These are phyloP conservation scores for Empidonax alnorum DNA, from an alignment of 2,113 vertebrate species.

Conservation along the genomic window DNA sequence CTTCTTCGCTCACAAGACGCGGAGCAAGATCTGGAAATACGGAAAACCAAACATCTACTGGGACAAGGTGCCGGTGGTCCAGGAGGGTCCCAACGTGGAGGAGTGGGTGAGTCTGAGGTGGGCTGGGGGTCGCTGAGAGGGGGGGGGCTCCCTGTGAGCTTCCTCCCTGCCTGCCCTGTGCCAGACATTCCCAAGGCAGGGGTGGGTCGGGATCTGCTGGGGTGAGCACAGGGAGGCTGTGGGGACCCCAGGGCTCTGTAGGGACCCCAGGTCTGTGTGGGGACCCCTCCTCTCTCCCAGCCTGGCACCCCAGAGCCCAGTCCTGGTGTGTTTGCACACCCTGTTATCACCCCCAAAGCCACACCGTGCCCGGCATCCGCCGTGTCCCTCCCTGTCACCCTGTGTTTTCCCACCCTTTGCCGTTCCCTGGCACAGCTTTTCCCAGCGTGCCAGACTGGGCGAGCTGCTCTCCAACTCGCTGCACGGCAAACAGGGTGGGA, in stretches of 20 bases:
- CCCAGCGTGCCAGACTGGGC: background rate
- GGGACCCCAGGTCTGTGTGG: background rate
- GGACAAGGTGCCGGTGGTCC: constrained; percentile 63
- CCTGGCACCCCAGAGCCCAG: background rate
- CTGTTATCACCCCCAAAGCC: background rate
- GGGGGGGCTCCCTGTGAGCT: background rate
- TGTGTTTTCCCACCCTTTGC: background rate
- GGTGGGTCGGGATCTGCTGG: fast-evolving
- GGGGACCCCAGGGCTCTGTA: background rate
- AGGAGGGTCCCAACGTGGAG: constrained; percentile 77
- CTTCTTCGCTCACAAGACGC: constrained; percentile 84
- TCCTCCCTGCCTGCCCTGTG: background rate
- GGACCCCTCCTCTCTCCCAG: background rate
- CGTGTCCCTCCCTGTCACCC: background rate
- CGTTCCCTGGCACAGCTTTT: background rate
- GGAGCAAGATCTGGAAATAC: constrained; percentile 85
- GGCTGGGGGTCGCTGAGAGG: background rate
- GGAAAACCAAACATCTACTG: constrained; percentile 84
- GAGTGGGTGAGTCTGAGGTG: constrained; percentile 79
- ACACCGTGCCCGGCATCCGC: background rate
- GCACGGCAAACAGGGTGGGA: constrained; percentile 2
- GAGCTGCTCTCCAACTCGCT: background rate
- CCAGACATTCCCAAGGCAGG: background rate
- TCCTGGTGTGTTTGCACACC: background rate
- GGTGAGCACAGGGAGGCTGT: fast-evolving